Conservation (phyloP, 2,888 invertebrate species). For the Hirtodrosophila histrioides region DNA sequence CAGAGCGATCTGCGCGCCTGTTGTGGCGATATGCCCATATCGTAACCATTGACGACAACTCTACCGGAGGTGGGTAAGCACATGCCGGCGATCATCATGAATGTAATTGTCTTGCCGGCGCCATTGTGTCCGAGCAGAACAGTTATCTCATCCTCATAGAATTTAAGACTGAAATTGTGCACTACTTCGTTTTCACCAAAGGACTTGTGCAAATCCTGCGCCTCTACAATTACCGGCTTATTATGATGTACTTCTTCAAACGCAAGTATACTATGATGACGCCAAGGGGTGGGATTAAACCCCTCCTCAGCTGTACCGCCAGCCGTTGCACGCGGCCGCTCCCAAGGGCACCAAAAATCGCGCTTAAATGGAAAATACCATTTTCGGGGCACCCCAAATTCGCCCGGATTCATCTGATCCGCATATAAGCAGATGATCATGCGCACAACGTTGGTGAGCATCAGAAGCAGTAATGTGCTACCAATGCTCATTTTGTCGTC, state of each 20-base stretch:
- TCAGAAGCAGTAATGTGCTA: conserved; percentile 88
- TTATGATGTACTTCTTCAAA: conserved; percentile 70
- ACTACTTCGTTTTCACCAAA: conserved; percentile 86
- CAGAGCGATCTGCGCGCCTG: conserved; percentile 88
- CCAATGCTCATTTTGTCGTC: conserved; percentile 88
- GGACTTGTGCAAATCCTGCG: conserved; percentile 87
- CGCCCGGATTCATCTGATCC: conserved; percentile 93
- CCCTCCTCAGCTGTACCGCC: not conserved
- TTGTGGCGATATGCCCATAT: conserved; percentile 86
- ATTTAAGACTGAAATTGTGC: conserved; percentile 88
- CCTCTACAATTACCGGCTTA: conserved; percentile 84
- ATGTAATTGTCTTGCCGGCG: conserved; percentile 95
- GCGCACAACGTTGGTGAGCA: conserved; percentile 84
- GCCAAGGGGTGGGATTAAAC: fast-evolving
- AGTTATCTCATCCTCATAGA: conserved; percentile 94
- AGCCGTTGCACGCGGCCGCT: conserved; percentile 14
- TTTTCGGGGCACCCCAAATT: conserved; percentile 90
- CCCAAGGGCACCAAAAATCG: conserved; percentile 85
- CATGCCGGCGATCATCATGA: conserved; percentile 94
- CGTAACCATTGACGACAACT: conserved; percentile 88
- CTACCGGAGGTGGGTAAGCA: conserved; percentile 88
- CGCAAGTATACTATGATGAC: not conserved
- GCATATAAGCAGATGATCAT: conserved; percentile 91
- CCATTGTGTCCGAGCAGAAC: conserved; percentile 91
- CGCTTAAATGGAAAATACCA: conserved; percentile 91